Conservation (phyloP, 2,113 vertebrate genomes). For the Festucalex cinctus region DNA sequence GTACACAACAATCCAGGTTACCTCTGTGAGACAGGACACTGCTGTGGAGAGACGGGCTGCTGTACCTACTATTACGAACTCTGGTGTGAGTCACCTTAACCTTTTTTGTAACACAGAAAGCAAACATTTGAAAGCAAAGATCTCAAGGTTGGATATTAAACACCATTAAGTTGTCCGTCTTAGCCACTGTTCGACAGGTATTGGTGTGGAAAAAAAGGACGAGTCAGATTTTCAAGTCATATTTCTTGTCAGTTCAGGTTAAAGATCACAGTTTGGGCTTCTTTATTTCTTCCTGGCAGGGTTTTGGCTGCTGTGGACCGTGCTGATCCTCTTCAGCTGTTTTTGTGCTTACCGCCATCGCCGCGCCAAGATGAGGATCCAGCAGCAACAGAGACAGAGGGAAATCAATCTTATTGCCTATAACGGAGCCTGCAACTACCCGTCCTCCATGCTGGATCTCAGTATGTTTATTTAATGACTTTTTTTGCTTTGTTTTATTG, state of each 20-base stretch:
- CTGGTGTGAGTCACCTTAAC: conserved; percentile 89
- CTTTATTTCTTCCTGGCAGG: conserved; percentile 68
- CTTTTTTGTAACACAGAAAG: background rate
- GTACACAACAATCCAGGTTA: conserved; percentile 84
- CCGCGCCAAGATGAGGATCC: conserved; percentile 88
- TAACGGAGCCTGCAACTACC: conserved; percentile 86
- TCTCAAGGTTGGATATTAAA: background rate
- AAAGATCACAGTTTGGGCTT: conserved; percentile 1
- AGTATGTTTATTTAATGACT: conserved; percentile 73
- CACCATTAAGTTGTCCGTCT: too few species aligned
- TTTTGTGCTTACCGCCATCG: conserved; percentile 94
- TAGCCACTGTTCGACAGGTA: too few species aligned
- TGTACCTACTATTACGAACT: conserved; percentile 97
- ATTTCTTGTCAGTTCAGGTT: background rate
- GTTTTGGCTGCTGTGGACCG: conserved; percentile 96
- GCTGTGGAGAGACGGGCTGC: conserved; percentile 94
- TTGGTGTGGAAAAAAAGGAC: too few species aligned
- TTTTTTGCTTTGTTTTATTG: background rate
- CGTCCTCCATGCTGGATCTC: conserved; percentile 84
- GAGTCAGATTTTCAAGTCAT: background rate
- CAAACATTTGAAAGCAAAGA: background rate
- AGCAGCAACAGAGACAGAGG: conserved; percentile 93
- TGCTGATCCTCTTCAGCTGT: conserved; percentile 93
- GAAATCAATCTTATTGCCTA: conserved; percentile 97
- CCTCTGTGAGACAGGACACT: conserved; percentile 93